Evolutionary conservation across 2,113 vertebrate species (phyloP).

Genomic region (Anthoscopus minutus): DNA sequence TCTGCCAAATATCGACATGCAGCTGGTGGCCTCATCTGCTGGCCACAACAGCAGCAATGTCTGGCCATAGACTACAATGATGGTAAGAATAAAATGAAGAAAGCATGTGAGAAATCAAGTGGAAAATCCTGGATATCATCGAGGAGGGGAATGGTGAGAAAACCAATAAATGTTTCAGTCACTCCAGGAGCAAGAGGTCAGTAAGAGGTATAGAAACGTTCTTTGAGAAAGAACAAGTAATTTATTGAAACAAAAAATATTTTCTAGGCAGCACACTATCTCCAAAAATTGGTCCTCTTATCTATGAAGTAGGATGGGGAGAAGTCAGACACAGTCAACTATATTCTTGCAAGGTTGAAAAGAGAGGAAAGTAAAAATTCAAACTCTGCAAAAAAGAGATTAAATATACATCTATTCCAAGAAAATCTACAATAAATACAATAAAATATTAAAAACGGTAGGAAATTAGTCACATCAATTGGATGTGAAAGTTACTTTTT

Average conservation of each 20-base stretch:
- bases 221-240: neutral
- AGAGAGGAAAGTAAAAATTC: neutral
- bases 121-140: neutral
- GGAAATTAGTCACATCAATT: neutral
- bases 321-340: neutral
- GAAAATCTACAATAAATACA: neutral
- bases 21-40: neutral
- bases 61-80: neutral
- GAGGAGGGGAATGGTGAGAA: neutral
- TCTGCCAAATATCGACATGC: neutral
- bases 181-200: neutral
- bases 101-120: neutral
- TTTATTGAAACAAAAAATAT: neutral
- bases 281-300: neutral
- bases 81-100: neutral
- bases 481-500: neutral
- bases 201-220: neutral
- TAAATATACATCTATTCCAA: neutral
- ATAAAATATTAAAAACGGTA: neutral
- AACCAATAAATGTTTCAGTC: slow-evolving; percentile 1
- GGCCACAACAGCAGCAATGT: neutral
- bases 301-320: neutral
- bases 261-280: neutral
- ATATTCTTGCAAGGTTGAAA: neutral
- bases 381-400: neutral